Evolutionary conservation across 30 jellyfish, hydroid and myxozoan genomes (phyloP), one percentile per base, ranked within the genome.

Genomic region (Calvadosia cruxmelitensis): DNA sequence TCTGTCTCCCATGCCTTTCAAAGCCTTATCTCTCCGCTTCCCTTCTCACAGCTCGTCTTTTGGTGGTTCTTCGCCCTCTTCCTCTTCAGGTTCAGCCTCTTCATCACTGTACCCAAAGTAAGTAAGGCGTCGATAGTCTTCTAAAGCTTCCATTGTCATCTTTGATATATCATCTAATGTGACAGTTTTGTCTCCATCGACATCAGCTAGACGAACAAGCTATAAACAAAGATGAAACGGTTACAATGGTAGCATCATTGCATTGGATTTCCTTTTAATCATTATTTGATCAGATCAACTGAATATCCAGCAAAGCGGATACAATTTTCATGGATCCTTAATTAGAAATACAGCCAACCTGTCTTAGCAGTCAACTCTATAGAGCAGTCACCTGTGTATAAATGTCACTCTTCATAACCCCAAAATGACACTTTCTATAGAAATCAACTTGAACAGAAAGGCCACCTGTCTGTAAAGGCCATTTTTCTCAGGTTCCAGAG

Each of bases 111-210:
- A 78, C n/a, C 73, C 83, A 42, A 80, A 80, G 83, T 61, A 63
- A 1, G 95, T 83, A 29, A 84, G 49, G 57, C 64, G 82, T 26
- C 81, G 36, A 0, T 71, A 27, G 3, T 29, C 2, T 51, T 31
- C 31, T 31, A 76, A 62, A 32, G 69, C 92, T 34, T 69, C 31
- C 31, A 76, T 84, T 24, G 74, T 76, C 53, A 75, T 48, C 24
- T 49, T 78, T 42, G 76, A 70, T 31, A 84, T 71, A 34, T 84
- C 95, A 34, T 84, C 92, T 52, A 64, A 3, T 13, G 95, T 75
- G 34, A 84, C 71, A 67, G 1, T 48, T 23, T 73, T 66, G 63
- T 84, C 95, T 20, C 30, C 31, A 66, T 84, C 71, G 32, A 33
- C 51, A 67, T 84, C 95, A 31, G 70, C 65, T 61, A 71, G 23